Evolutionary conservation across 1,140 invertebrate species (phyloP).

Genomic region (Oncopeltus fasciatus): DNA sequence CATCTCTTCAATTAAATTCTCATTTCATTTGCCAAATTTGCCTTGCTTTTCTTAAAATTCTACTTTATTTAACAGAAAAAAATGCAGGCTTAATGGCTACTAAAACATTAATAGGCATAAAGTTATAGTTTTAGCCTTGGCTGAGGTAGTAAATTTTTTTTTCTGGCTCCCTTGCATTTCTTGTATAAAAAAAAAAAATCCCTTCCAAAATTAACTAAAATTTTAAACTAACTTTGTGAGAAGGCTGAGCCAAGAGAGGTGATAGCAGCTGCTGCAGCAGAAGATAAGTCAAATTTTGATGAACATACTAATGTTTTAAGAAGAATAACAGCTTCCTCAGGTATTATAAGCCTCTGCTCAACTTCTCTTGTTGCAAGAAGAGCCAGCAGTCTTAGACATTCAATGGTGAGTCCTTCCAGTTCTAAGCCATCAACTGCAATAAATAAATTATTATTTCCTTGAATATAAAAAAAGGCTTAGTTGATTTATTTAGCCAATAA

Average conservation of each 20-base stretch:
- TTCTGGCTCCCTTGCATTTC: no score
- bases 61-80: no score
- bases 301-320: background rate
- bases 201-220: no score
- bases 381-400: slow-evolving; percentile 9
- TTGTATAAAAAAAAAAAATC: no score
- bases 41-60: no score
- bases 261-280: slow-evolving; percentile 1
- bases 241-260: slow-evolving; percentile 8
- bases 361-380: background rate
- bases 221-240: slow-evolving; percentile 9
- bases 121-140: no score
- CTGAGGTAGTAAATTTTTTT: no score
- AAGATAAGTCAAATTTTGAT: background rate
- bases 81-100: no score
- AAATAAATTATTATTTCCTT: background rate
- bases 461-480: no score
- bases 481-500: slow-evolving; percentile 4
- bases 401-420: background rate
- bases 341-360: background rate
- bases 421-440: slow-evolving; percentile 8
- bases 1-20: no score
- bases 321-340: background rate
- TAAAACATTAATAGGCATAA: no score
- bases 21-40: no score